Evolutionary conservation across 2,113 vertebrate species (phyloP).

Genomic region (Campylomormyrus tamandua): DNA sequence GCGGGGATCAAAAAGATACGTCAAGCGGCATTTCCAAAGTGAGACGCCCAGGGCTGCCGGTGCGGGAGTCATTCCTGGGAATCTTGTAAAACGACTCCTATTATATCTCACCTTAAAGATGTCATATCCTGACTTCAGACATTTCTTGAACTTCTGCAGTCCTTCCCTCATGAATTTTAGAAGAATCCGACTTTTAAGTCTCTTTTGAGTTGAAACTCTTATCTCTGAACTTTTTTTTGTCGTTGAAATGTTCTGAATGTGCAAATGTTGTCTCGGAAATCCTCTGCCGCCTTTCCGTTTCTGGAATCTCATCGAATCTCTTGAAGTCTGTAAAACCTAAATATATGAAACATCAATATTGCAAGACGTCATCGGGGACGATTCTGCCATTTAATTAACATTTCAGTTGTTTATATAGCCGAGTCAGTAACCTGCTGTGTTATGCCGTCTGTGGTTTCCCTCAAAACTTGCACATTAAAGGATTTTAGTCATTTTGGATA

Average conservation of each 20-base stretch:
- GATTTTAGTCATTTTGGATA: background rate
- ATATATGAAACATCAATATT: background rate
- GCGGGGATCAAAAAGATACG: background rate
- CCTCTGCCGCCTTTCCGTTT: background rate
- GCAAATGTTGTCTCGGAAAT: background rate
- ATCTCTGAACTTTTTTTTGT: conserved; percentile 2
- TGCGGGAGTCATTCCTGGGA: background rate
- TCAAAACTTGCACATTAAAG: background rate
- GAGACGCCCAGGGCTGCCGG: background rate
- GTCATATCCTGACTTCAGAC: background rate
- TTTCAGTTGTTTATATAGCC: background rate
- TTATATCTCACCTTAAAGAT: conserved; percentile 10
- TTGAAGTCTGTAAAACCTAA: background rate
- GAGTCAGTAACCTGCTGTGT: background rate
- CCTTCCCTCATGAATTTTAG: background rate
- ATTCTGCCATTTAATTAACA: background rate
- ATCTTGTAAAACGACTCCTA: background rate
- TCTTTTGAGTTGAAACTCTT: background rate
- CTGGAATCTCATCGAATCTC: background rate
- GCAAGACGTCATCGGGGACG: background rate
- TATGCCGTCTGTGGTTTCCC: background rate
- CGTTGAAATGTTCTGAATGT: background rate
- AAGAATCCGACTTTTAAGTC: background rate
- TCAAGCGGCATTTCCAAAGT: background rate
- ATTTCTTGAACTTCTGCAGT: background rate